These are phyloP conservation scores for Campoplex capitator DNA, from an alignment of 2,888 invertebrate species.

Conservation along the genomic window DNA sequence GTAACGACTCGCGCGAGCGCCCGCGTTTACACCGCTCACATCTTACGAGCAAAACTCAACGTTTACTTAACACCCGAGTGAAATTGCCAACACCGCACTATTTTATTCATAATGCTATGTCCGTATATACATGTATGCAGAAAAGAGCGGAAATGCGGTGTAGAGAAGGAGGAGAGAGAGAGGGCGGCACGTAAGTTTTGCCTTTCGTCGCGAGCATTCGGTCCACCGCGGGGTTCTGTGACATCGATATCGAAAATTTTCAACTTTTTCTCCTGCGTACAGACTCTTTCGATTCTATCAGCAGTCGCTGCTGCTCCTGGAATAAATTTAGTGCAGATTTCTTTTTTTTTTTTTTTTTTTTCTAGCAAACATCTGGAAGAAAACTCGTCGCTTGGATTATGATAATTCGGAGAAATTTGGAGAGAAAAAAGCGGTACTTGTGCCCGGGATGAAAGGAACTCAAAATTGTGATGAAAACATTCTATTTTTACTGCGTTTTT, in stretches of 20 bases:
- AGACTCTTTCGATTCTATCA: background rate
- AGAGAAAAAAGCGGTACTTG: too few species aligned
- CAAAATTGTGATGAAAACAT: background rate
- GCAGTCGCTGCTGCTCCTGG: background rate
- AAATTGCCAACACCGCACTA: conserved; percentile 13
- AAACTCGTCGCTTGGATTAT: too few species aligned
- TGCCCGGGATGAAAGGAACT: background rate
- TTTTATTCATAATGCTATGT: background rate
- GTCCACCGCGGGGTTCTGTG: background rate
- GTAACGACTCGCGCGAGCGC: background rate
- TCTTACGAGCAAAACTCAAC: conserved; percentile 17
- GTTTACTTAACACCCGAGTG: conserved; percentile 1
- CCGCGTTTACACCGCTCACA: background rate
- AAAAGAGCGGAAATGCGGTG: background rate
- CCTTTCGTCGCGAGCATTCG: too few species aligned
- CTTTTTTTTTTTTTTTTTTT: background rate
- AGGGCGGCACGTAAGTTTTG: background rate
- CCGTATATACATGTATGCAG: background rate
- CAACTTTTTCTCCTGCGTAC: background rate
- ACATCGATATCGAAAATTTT: conserved; percentile 40
- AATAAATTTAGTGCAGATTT: background rate
- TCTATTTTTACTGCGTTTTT: background rate
- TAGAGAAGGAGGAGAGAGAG: background rate
- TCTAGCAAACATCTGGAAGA: background rate
- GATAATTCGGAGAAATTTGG: too few species aligned